Evolutionary conservation across 2,888 invertebrate genomes (phyloP), one percentile per base, ranked within the genome.

Genomic region (Hetaerina titia): DNA sequence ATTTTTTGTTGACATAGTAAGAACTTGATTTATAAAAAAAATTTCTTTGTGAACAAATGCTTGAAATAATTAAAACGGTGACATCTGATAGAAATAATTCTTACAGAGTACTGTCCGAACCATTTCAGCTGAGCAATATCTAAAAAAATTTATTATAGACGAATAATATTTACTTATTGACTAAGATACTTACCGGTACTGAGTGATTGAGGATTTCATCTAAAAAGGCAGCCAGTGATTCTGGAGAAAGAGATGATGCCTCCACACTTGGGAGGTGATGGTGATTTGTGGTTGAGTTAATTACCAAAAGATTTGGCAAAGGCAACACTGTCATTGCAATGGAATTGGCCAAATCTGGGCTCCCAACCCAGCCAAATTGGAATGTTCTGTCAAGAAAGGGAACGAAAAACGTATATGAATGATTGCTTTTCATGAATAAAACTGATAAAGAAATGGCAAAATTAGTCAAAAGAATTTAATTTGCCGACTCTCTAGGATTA

Each of bases 311-410:
- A 97, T 98, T 98, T 0, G 99, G 99, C 60, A 99, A 97, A 0
- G 98, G 98, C 96, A 99, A 97, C 95, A 98, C 98, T 95, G 98
- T 98, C 98, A 99, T 98, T 19, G 99, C 99, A 96, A 99, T 99
- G 95, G 98, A 99, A 97, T 99, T 99, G 19, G 99, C 99, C 95
- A 99, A 97, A 95, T 99, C 99, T 6, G 98, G 98, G 95, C 98
- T 98, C 0, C 98, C 99, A 96, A 99, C 98, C 99, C 99, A 99
- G 81, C 99, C 99, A 97, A 99, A 99, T 97, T 99, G 99, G 96
- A 98, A 99, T 96, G 97, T 97, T 95, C 97, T 97, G 96, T 31
- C 96, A 95, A 95, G 13, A 90, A 17, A 57, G 60, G 58, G 60
- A 19, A 60, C 56, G n/a, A 15, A 87, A 69, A 45, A 69, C 56